phyloP scores from a whole-genome alignment of 2,797 vertebrate genomes.

The Glossophaga mutica region DNA sequence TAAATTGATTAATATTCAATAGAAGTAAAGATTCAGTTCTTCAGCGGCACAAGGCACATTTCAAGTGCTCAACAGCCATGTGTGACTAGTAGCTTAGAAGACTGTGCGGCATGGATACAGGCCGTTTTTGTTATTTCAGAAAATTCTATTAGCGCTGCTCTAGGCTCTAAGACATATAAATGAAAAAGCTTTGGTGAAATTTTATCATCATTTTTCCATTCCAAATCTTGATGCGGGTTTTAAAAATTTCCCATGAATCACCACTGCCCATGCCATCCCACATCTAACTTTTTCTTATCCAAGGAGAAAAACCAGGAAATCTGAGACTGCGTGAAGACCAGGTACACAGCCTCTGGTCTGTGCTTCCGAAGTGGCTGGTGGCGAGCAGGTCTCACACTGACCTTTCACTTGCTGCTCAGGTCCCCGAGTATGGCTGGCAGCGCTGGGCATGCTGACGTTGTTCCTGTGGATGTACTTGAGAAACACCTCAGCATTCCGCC shows the following conservation, averaged over 20 bases:
- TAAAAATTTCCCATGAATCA: background rate
- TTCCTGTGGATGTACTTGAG: constrained; percentile 99
- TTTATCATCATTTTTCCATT: background rate
- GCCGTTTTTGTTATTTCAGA: background rate
- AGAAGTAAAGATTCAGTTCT: background rate
- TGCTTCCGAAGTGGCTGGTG: background rate
- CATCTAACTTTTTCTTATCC: background rate
- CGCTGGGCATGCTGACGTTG: constrained; percentile 94
- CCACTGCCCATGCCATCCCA: background rate
- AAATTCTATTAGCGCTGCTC: background rate
- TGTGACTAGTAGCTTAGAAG: background rate
- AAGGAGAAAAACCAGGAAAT: background rate
- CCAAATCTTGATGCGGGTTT: background rate
- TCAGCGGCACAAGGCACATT: background rate
- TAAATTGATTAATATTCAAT: background rate
- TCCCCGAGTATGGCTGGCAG: constrained; percentile 90
- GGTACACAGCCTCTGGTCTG: background rate
- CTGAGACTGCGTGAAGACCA: background rate
- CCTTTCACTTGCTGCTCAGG: constrained; percentile 98
- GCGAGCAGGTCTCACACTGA: constrained; percentile 71
- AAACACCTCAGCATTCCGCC: constrained; percentile 97
- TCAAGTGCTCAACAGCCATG: background rate
- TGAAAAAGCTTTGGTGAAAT: background rate
- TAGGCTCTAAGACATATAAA: background rate
- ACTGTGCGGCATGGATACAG: rapidly evolving